These are phyloP conservation scores for Dissostichus mawsoni DNA, from an alignment of 2,113 vertebrate genomes.

Conservation along the genomic window DNA sequence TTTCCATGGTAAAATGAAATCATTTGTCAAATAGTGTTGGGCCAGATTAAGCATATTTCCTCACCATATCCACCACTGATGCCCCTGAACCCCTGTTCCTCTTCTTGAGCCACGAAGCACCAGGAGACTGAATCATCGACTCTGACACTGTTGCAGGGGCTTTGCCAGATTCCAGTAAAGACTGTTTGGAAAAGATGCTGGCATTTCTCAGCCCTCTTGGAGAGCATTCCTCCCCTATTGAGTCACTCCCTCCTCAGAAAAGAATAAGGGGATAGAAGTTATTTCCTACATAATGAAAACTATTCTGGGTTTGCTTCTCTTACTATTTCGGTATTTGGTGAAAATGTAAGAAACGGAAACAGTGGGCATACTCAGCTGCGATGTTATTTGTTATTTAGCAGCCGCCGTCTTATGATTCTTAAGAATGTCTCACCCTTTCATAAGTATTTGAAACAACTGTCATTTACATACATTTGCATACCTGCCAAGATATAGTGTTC, in stretches of 20 bases:
- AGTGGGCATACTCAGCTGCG: conserved; percentile 30
- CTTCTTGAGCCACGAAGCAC: background rate
- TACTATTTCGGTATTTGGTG: conserved; percentile 16
- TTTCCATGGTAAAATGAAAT: conserved; percentile 78
- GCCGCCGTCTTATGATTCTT: conserved; percentile 19
- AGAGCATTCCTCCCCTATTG: conserved; percentile 67
- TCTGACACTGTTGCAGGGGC: conserved; percentile 43
- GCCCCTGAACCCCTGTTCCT: background rate
- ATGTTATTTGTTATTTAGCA: conserved; percentile 26
- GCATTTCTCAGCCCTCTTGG: conserved; percentile 44
- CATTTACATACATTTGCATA: conserved; percentile 73
- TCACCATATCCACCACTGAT: background rate
- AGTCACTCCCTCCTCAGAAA: conserved; percentile 56
- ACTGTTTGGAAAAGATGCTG: conserved; percentile 58
- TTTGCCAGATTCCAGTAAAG: conserved; percentile 56
- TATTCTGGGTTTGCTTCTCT: conserved; percentile 26
- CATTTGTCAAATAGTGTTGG: conserved; percentile 49
- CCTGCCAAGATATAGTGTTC: conserved; percentile 59
- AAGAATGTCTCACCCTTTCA: conserved; percentile 47
- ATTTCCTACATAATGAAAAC: conserved; percentile 23
- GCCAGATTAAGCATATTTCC: conserved; percentile 39
- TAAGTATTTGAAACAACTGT: conserved; percentile 56
- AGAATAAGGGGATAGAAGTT: conserved; percentile 17
- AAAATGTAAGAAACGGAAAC: conserved; percentile 58
- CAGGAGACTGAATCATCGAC: conserved; percentile 54